Evolutionary conservation across 1,140 invertebrate species (phyloP), one percentile per base, ranked within the genome.

Genomic region (Leptopilina clavipes): DNA sequence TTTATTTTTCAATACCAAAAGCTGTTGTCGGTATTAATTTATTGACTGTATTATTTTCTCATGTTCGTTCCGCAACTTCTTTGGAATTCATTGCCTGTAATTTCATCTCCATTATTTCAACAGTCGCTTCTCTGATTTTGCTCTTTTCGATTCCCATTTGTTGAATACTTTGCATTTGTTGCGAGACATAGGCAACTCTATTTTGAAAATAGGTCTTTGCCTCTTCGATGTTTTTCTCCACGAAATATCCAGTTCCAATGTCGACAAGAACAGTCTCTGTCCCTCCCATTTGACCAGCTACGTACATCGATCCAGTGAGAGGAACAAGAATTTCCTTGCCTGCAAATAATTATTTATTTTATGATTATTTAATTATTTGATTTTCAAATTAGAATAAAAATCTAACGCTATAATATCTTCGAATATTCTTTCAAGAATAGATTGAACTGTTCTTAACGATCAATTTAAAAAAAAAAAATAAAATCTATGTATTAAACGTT

Each of bases 141-240:
- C 93, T 95, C 88, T 98, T 98, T 85, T 98, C 96, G 70, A 95
- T 90, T 18, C 96, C 94, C 48, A 98, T 90, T 71, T 92, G 91
- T 89, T 98, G 96, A 79, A 98, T 95, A 91, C 97, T 97, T 88
- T 98, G 97, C 91, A 98, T 98, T 91, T 98, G 96, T 87, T 97
- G 95, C 1, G 95, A 96, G 0, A 98, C 93, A 93, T 96, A 98
- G 78, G 95, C 93, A 0, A 97, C 94, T 92, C 97, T 97, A 76
- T 97, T 93, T 89, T 96, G 95, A 86, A 98, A 98, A 85, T 98
- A 98, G 84, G 98, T 95, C 87, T 96, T 96, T 0, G 96, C 96
- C 78, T 94, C 93, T 31, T 93, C 92, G 76, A 97, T 91, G 85
- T 94, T 93, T 94, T 97, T 97, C 89, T 98, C 94, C n/a, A 96